Base-by-base conservation (phyloP, 2,888 invertebrate species). In the Heteromyza rotundicornis region DNA sequence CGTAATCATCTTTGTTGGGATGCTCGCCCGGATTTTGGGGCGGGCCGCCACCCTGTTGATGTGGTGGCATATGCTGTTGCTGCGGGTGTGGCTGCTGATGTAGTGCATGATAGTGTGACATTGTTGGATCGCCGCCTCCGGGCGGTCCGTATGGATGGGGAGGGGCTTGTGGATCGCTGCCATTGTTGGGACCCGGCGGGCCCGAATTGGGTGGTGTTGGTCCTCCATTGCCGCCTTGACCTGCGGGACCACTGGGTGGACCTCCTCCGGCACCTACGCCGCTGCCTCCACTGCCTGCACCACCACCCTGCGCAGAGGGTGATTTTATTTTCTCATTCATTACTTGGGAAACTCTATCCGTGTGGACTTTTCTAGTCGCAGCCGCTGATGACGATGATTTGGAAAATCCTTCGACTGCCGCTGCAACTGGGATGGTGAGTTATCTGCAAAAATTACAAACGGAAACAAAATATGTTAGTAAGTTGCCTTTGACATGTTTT, bases 271-370 rank as follows among this genome's bases (percentile, higher is more conserved):
- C 61, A 47, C 66, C 62, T 23, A 68, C 63, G 22, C 40, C 59
- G 16, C 64, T 60, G 47, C 64, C 57, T 32, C 55, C 65, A 17
- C 58, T 44, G 35, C 64, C 49, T 57, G 53, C 52, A 49, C 57
- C 70, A 63, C 73, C 73, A 71, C 77, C 74, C 77, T 80, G 80
- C 62, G 79, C 77, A 63, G 81, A 81, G 70, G 80, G 82, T 71
- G 80, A 81, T 73, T 81, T 81, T 67, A 80, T 81, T 80, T 81
- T 81, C 62, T 81, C 80, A 78, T 81, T 81, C 81, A 81, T 77
- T 72, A 66, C 70, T 70, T 65, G 36, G 58, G 60, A 62, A 66
- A 67, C 68, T 68, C 64, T 64, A 68, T 68, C 65, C 66, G 60
- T 62, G 49, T 71, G 64, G 65, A 64, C 64, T 60, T 61, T 69